These are phyloP conservation scores for Xenopus tropicalis DNA, from an alignment of 2,113 vertebrate species.

Conservation along the genomic window UCB_Xtro_10.0 CM004444.2:24628001-24628500, in stretches of 20 bases:
- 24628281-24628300: not conserved
- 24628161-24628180: too few species aligned
- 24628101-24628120: too few species aligned
- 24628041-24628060: too few species aligned
- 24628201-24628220: not conserved
- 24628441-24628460: constrained; percentile 12
- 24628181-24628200: not conserved
- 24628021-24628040: too few species aligned
- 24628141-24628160: too few species aligned
- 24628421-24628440: constrained; percentile 33
- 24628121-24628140: too few species aligned
- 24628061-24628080: too few species aligned
- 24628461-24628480: constrained; percentile 24
- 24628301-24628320: not conserved
- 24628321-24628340: constrained; percentile 16
- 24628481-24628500: too few species aligned
- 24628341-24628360: constrained; percentile 33
- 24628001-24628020: too few species aligned
- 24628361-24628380: constrained; percentile 30
- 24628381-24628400: constrained; percentile 32
- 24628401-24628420: constrained; percentile 37
- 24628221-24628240: not conserved
- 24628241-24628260: not conserved
- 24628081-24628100: too few species aligned
- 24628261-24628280: too few species aligned